phyloP scores from a whole-genome alignment of 2,113 vertebrate species.

The Anarhynchus alexandrinus region DNA sequence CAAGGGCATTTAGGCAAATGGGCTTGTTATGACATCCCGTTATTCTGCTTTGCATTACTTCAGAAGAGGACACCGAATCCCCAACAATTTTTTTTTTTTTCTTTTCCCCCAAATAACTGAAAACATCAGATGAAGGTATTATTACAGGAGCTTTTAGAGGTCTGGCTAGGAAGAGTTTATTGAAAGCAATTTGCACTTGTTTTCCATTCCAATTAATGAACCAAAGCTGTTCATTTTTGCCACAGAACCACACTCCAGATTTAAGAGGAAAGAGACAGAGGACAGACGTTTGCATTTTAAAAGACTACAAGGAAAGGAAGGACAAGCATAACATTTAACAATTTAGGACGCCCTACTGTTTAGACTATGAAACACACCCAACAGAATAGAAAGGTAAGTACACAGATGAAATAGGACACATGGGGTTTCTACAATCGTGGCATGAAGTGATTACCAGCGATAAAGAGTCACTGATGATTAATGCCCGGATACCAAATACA shows the following conservation, averaged over 20 bases:
- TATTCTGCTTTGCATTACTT: neutral
- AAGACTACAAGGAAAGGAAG: neutral
- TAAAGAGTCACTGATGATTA: neutral
- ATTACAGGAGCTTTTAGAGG: neutral
- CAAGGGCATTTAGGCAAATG: neutral
- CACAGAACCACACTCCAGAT: neutral
- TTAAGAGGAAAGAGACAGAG: neutral
- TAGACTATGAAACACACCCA: neutral
- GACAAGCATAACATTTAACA: neutral
- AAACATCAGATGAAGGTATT: neutral
- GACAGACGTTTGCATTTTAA: neutral
- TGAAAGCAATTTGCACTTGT: neutral
- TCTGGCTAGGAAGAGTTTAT: neutral
- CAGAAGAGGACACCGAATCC: neutral
- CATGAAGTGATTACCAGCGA: neutral
- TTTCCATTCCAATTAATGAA: neutral
- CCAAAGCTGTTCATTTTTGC: neutral
- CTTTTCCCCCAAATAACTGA: neutral
- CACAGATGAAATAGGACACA: neutral
- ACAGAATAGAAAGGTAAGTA: neutral
- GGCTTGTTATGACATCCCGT: neutral
- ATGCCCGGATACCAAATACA: neutral
- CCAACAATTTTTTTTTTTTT: neutral
- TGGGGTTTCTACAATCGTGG: rapidly evolving
- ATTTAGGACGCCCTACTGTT: neutral